Conservation (phyloP, 2,113 vertebrate species). For the Indicator indicator region DNA sequence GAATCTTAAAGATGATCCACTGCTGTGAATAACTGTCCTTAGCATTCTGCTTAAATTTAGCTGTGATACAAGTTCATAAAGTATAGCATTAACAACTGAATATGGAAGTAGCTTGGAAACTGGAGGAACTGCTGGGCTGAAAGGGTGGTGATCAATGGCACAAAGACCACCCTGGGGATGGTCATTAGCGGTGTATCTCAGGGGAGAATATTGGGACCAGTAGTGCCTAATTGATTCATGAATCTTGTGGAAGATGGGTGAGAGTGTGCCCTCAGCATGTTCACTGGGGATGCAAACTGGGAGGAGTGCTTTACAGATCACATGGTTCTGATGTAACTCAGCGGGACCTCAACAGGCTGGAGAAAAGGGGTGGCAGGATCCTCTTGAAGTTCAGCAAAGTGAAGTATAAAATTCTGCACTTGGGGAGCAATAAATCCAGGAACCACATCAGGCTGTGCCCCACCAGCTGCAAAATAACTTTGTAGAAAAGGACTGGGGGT, state of each 20-base stretch:
- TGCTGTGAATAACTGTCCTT: background rate
- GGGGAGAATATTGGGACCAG: background rate
- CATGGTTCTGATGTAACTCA: background rate
- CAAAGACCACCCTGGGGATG: background rate
- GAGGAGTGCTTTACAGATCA: background rate
- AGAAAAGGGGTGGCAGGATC: background rate
- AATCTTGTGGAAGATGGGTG: background rate
- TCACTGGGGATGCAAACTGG: background rate
- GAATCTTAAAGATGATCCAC: background rate
- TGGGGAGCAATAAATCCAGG: background rate
- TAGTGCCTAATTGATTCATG: background rate
- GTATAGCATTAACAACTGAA: background rate
- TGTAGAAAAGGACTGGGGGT: background rate
- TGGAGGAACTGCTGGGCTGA: background rate
- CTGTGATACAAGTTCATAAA: background rate
- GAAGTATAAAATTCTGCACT: background rate
- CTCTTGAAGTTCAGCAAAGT: background rate
- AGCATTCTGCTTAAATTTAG: background rate
- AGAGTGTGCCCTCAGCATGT: background rate
- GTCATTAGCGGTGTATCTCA: no score
- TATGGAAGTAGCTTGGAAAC: fast-evolving
- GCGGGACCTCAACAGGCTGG: background rate
- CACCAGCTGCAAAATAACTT: background rate
- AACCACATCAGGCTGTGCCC: background rate
- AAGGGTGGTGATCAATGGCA: background rate